These are phyloP conservation scores for Oreochromis tanganicae DNA, from an alignment of 2,113 vertebrate genomes.

Conservation along the genomic window DNA sequence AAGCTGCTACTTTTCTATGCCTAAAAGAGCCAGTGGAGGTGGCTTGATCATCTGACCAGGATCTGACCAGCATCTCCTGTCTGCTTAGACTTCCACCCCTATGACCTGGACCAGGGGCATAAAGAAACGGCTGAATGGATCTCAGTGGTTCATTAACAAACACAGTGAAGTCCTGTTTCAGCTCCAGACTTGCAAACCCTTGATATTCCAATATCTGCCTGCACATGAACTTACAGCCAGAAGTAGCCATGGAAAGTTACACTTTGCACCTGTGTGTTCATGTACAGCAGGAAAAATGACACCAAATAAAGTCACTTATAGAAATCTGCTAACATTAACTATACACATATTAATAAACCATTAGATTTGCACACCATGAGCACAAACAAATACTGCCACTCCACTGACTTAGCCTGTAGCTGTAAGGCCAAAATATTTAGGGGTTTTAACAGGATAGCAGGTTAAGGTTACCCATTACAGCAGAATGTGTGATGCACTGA, in stretches of 20 bases:
- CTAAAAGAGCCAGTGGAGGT: background rate
- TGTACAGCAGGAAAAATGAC: background rate
- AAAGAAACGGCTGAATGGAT: background rate
- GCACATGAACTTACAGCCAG: background rate
- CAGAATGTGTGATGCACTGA: background rate
- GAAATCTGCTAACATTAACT: background rate
- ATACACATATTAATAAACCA: background rate
- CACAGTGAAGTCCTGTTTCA: background rate
- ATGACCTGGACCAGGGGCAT: background rate
- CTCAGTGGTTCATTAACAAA: background rate
- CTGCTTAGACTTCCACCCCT: background rate
- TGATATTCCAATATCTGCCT: background rate
- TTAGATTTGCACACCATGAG: background rate
- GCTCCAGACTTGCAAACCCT: background rate
- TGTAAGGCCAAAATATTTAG: background rate
- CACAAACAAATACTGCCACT: background rate
- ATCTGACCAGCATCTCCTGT: background rate
- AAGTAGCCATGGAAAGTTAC: background rate
- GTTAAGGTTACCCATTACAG: background rate
- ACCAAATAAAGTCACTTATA: background rate
- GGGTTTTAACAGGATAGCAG: background rate
- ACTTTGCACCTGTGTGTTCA: background rate
- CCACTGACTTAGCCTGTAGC: background rate
- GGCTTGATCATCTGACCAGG: background rate
- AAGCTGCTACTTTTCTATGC: background rate